Evolutionary conservation across 2,113 vertebrate genomes (phyloP), one percentile per base, ranked within the genome.

Genomic region (Pavo muticus): DNA sequence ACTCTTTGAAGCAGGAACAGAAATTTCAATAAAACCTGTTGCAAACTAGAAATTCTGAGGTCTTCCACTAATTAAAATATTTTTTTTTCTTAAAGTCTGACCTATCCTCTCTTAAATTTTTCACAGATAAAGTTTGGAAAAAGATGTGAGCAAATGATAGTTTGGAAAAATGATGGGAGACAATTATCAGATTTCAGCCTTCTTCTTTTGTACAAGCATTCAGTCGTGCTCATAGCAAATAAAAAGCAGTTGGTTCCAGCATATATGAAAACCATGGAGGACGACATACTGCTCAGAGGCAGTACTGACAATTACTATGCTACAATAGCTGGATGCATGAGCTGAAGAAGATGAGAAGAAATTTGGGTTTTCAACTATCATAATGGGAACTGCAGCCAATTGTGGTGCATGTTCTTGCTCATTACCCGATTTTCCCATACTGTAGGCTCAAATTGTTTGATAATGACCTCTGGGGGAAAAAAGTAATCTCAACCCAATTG

Each of bases 291-390:
- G 50, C 65, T 86, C 61, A 60, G 75, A 76, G 11, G 40, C 23
- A 75, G 15, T 19, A 47, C 4, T 44, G 30, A 78, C 2, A 50
- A 27, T 42, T 61, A n/a, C 40, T 0, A 0, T 65, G 44, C 47
- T 72, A 11, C 23, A 67, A 4, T 0, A 81, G 17, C 4, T 75
- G 67, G 57, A 68, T 63, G 54, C 23, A 65, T 15, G 73, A 88
- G 54, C 15, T 44, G 67, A 75, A 71, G 52, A 15, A 72, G 24
- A 48, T 9, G n/a, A 84, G 19, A 90, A 90, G 16, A 91, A 39
- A 9, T 77, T 39, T 59, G 23, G 1, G 17, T 3, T 37, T 64
- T 91, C 39, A 88, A 37, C 23, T 40, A 68, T 7, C 39, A 65
- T 52, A 78, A 19, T 11, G 60, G 67, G 61, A 68, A 80, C 20